Evolutionary conservation across 2,113 vertebrate species (phyloP).

Genomic region (Telmatochromis sp.): DNA sequence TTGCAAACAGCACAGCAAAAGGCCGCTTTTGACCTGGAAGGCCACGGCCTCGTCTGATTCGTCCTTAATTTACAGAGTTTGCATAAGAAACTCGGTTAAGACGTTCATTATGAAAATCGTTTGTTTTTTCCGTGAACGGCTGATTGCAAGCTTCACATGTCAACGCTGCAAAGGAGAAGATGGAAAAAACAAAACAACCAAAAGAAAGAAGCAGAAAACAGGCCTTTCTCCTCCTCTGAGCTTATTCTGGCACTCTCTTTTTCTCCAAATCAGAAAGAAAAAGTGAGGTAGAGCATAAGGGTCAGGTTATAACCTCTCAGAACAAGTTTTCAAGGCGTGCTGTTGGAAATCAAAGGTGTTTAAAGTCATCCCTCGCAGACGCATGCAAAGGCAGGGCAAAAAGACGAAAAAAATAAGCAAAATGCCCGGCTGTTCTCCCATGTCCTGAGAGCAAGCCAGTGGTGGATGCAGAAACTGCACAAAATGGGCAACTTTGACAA

Average conservation of each 20-base stretch:
- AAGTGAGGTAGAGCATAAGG: neutral
- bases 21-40: constrained; percentile 29
- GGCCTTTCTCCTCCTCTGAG: neutral
- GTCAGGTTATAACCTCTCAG: neutral
- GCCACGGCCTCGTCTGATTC: constrained; percentile 5
- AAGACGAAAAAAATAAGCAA: neutral
- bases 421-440: neutral
- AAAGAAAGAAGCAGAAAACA: neutral
- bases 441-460: neutral
- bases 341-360: neutral
- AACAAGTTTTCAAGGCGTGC: neutral
- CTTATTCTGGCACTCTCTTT: neutral
- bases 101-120: constrained; percentile 21
- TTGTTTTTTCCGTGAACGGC: constrained; percentile 12
- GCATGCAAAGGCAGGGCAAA: neutral
- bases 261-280: neutral
- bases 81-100: neutral
- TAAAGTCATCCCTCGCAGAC: neutral
- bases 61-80: constrained; percentile 35
- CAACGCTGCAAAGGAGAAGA: constrained; percentile 6
- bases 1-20: constrained; percentile 12
- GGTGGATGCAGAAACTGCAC: neutral
- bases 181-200: neutral
- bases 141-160: constrained; percentile 8
- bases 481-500: neutral